Evolutionary conservation across 2,888 invertebrate genomes (phyloP), one percentile per base, ranked within the genome.

Genomic region (Gastracanthus pulcherrimus): DNA sequence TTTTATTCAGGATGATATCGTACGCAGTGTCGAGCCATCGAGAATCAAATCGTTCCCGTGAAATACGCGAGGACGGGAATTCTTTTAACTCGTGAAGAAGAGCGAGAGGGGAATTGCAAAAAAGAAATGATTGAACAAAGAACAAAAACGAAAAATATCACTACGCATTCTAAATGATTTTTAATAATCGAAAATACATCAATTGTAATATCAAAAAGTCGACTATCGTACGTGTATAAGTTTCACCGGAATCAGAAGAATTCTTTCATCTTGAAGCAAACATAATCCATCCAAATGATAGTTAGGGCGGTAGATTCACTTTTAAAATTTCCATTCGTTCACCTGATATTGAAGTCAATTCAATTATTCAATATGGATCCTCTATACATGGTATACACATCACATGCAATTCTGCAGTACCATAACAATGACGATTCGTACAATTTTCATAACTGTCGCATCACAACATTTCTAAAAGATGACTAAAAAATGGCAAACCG

Each of bases 241-340:
- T 69, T 55, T 76, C 31, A n/a, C 64, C 31, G 26, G 16, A 13
- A 72, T 72, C 60, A 60, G 36, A 19, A 3, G 48, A 66, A 67
- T 62, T 77, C 48, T 58, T 58, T 69, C 76, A 31, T 69, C 34
- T 58, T 60, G 23, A 26, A 58, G 48, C 36, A 62, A 75, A 60
- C 19, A 16, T 48, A 71, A 71, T 71, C 70, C 77, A 64, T 71
- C 60, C 70, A n/a, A n/a, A n/a, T n/a, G n/a, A n/a, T n/a, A n/a
- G n/a, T n/a, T n/a, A n/a, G n/a, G n/a, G n/a, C n/a, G n/a, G n/a
- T n/a, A n/a, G n/a, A n/a, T n/a, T n/a, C n/a, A n/a, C n/a, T n/a
- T n/a, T n/a, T n/a, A n/a, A n/a, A n/a, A n/a, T n/a, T n/a, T n/a
- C n/a, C n/a, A n/a, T n/a, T n/a, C n/a, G n/a, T n/a, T n/a, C n/a